Conservation (phyloP, 2,113 vertebrate species). For the Pollimyrus isidori region DNA sequence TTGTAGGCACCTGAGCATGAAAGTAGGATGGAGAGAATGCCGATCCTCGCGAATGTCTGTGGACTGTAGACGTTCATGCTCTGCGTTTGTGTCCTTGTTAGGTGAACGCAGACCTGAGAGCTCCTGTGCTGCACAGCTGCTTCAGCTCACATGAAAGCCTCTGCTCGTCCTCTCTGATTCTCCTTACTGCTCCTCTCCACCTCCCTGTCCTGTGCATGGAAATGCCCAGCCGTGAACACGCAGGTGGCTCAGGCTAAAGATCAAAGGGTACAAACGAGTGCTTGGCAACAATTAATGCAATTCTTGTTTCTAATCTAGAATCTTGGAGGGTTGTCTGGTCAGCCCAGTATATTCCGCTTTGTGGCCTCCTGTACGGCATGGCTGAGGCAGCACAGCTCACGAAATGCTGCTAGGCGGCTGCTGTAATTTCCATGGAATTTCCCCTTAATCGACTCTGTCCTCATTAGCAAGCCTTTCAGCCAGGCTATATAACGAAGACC, state of each 20-base stretch:
- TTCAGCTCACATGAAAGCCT: background rate
- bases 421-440: background rate
- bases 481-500: constrained; percentile 2
- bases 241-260: background rate
- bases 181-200: background rate
- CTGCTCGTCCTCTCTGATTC: background rate
- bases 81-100: background rate
- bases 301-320: background rate
- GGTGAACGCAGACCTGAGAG: background rate
- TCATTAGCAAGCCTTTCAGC: constrained; percentile 11
- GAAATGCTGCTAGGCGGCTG: background rate
- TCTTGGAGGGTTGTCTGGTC: background rate
- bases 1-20: background rate
- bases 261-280: background rate
- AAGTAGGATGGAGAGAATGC: background rate
- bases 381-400: background rate
- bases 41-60: background rate
- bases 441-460: background rate
- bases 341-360: background rate
- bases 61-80: background rate
- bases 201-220: background rate
- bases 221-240: background rate
- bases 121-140: background rate
- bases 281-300: background rate
- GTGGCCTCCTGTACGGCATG: background rate